Conservation (phyloP, 2,797 vertebrate species). For the Sciurus carolinensis region DNA sequence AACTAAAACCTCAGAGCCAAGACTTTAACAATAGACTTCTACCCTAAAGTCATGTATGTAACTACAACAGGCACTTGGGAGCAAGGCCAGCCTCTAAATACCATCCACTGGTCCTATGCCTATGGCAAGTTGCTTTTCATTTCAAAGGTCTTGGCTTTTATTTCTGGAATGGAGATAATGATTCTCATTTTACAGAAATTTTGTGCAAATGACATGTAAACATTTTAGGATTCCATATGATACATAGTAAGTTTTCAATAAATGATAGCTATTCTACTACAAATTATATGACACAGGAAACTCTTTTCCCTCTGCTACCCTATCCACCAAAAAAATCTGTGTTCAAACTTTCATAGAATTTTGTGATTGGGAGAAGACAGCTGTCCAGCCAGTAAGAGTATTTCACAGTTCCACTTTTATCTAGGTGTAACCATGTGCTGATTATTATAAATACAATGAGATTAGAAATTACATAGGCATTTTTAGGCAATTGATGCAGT, state of each 20-base stretch:
- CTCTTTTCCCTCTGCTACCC: not conserved
- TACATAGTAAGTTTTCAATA: not conserved
- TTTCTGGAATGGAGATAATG: not conserved
- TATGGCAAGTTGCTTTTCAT: not conserved
- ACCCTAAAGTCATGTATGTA: not conserved
- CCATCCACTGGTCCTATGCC: not conserved
- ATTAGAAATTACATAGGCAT: not conserved
- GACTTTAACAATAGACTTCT: not conserved
- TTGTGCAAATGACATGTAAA: slow-evolving; percentile 30
- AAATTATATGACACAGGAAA: not conserved
- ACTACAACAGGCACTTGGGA: not conserved
- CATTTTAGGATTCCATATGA: not conserved
- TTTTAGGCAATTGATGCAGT: not conserved
- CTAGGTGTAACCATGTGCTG: not conserved
- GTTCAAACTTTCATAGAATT: not conserved
- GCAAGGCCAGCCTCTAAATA: not conserved
- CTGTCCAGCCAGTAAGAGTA: not conserved
- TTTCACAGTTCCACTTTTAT: not conserved
- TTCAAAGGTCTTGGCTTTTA: not conserved
- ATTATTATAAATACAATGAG: not conserved
- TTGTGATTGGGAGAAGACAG: not conserved
- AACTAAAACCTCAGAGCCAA: not conserved
- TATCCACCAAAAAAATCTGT: not conserved
- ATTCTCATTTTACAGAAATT: not conserved
- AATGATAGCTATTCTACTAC: not conserved